Percentiles rank a stretch among this genome's conserved stretches.
phyloP scores from a whole-genome alignment of 2,797 vertebrate species.

The Poecilia picta region DNA sequence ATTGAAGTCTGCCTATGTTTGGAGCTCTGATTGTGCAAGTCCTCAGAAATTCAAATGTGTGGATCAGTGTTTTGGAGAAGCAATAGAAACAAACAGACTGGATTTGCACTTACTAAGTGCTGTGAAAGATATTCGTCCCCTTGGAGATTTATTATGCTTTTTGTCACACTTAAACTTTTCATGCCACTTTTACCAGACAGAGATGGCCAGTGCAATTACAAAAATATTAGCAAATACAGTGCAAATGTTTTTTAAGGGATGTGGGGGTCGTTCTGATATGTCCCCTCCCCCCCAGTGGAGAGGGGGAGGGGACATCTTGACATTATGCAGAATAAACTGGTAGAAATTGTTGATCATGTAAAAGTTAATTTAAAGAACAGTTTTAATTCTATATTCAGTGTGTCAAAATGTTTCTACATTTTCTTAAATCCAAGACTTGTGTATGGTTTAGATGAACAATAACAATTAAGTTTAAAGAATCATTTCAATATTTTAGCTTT shows the following conservation, averaged over 20 bases:
- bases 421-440: not conserved
- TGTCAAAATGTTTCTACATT: not conserved
- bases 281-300: not conserved
- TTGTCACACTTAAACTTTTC: not conserved
- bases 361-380: not conserved
- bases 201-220: not conserved
- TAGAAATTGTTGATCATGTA: not conserved
- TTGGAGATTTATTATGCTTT: not conserved
- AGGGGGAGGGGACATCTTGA: too few species aligned
- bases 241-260: too few species aligned
- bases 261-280: not conserved
- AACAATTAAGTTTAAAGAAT: not conserved
- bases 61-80: not conserved
- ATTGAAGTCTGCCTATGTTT: not conserved
- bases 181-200: not conserved
- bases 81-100: not conserved
- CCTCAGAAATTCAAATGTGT: not conserved
- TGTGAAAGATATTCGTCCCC: not conserved
- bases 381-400: not conserved
- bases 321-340: not conserved
- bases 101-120: not conserved
- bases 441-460: not conserved
- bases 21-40: constrained; percentile 11
- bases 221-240: not conserved
- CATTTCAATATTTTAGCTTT: not conserved